Conservation (phyloP, 2,797 vertebrate genomes). For the Pipistrellus pygmaeus region DNA sequence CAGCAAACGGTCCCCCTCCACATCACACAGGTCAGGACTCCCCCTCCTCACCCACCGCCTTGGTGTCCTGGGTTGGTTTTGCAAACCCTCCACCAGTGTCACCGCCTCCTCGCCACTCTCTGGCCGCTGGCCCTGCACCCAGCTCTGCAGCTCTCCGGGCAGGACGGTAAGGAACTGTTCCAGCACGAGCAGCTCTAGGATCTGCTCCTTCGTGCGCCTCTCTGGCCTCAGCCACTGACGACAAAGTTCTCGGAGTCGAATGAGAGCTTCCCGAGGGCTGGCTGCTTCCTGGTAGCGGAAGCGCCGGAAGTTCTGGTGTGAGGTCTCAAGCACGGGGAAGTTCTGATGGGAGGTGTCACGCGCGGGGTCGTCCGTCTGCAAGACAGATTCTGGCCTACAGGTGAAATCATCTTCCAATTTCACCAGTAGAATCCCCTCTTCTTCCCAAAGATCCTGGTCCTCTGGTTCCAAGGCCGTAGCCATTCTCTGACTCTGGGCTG, state of each 20-base stretch:
- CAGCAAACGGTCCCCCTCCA: conserved; percentile 73
- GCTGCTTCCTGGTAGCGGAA: conserved; percentile 83
- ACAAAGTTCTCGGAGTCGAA: conserved; percentile 80
- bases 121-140: conserved; percentile 82
- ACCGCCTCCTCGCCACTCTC: conserved; percentile 82
- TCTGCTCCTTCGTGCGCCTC: conserved; percentile 82
- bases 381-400: conserved; percentile 67
- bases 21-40: conserved; percentile 83
- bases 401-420: conserved; percentile 80
- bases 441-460: conserved; percentile 80
- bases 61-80: conserved; percentile 84
- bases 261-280: conserved; percentile 81
- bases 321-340: conserved; percentile 80
- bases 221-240: conserved; percentile 84
- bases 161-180: conserved; percentile 82
- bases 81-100: conserved; percentile 84
- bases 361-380: conserved; percentile 74
- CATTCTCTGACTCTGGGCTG: conserved; percentile 69
- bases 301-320: conserved; percentile 80
- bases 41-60: conserved; percentile 86
- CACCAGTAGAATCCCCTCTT: conserved; percentile 80
- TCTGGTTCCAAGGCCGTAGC: conserved; percentile 72
- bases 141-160: conserved; percentile 81
- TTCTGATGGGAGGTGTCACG: conserved; percentile 81
- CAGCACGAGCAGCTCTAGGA: conserved; percentile 81